Evolutionary conservation across 2,888 invertebrate genomes (phyloP), one percentile per base, ranked within the genome.

Genomic region (Dione juno): DNA sequence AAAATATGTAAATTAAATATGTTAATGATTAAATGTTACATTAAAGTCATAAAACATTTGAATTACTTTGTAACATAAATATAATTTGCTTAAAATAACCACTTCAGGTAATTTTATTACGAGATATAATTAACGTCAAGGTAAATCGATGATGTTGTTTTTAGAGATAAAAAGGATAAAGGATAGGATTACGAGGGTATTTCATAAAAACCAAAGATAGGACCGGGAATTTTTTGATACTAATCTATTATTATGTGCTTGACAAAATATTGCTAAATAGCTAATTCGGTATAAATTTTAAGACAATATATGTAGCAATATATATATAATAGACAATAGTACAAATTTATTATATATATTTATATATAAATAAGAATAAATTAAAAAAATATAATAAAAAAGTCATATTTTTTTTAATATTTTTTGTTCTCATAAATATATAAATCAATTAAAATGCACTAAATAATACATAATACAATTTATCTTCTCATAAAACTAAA

Each of bases 131-230:
- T 53, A 53, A 53, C 1, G 28, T 14, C 37, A 54, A 54, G n/a
- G 16, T 37, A 37, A 16, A 37, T 54, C 11, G 35, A 37, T 37
- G 16, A 54, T n/a, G 37, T 54, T 37, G 9, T 35, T 14, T 16
- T 16, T n/a, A 54, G 6, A 37, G 16, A 54, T n/a, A 54, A 54
- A 54, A 16, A 16, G 54, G n/a, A n/a, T n/a, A n/a, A n/a, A n/a
- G 37, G 37, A 54, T 35, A n/a, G 54, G 54, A 54, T 54, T 37
- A 54, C 16, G n/a, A 54, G 37, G 54, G 54, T 54, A 6, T 35
- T 37, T 10, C 37, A 37, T 54, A 16, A n/a, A 54, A 19, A 50
- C 11, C 3, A 50, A 21, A 50, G 21, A 21, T 11, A 21, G 5
- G 21, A 19, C 9, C 21, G 1, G 16, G 11, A 19, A 53, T 53